These are phyloP conservation scores for Macrosteles quadrilineatus DNA, from an alignment of 1,140 invertebrate genomes.

Conservation along the genomic window DNA sequence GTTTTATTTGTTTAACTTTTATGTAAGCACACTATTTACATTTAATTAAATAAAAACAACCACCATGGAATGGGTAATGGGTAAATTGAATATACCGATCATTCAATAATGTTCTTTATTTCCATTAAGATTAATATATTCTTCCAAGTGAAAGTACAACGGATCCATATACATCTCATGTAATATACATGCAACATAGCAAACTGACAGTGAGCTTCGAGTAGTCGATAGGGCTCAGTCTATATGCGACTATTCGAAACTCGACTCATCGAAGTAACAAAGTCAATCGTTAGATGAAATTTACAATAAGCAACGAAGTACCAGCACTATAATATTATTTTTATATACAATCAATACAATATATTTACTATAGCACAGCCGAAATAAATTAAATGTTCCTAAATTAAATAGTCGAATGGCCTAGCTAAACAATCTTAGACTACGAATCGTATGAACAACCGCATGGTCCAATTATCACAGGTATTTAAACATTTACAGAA, in stretches of 20 bases:
- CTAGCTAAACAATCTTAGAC: not conserved
- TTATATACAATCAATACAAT: not conserved
- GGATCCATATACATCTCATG: no score
- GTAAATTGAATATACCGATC: no score
- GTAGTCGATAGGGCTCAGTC: conserved; percentile 12
- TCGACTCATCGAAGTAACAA: not conserved
- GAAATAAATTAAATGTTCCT: not conserved
- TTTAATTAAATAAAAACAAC: no score
- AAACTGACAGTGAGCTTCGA: not conserved
- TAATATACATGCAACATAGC: no score
- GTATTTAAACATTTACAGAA: not conserved
- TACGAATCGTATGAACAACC: conserved; percentile 11
- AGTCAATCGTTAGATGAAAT: not conserved
- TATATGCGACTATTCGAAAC: conserved; percentile 1
- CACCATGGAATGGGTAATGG: no score
- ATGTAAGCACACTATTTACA: no score
- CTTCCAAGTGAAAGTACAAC: no score
- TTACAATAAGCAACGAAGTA: not conserved
- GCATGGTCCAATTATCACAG: conserved; percentile 20
- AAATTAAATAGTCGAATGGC: not conserved
- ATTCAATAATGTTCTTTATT: no score
- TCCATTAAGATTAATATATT: no score
- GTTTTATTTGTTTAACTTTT: no score
- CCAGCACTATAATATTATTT: not conserved
- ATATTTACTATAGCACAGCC: conserved; percentile 7